These are phyloP conservation scores for Phoxinus phoxinus DNA, from an alignment of 2,113 vertebrate genomes.

Conservation along the genomic window DNA sequence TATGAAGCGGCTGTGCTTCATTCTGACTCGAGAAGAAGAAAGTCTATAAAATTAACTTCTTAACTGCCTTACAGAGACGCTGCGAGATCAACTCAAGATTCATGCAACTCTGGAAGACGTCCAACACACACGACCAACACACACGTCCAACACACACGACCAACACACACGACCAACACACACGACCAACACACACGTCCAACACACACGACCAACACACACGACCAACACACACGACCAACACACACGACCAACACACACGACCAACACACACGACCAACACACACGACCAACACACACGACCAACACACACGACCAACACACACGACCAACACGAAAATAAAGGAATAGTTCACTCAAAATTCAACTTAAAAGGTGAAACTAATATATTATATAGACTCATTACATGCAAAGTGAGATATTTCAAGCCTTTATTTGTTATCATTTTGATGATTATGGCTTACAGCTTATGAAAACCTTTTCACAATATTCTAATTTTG, in stretches of 20 bases:
- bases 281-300: neutral
- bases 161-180: too few species aligned
- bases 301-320: neutral
- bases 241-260: neutral
- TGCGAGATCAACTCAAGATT: neutral
- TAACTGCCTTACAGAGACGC: constrained; percentile 22
- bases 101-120: neutral
- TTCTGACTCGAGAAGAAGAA: constrained; percentile 12
- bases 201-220: too few species aligned
- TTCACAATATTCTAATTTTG: too few species aligned
- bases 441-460: too few species aligned
- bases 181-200: neutral
- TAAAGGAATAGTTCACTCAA: neutral
- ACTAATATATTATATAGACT: too few species aligned
- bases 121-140: neutral
- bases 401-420: too few species aligned
- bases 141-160: neutral
- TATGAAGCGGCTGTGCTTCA: constrained; percentile 31
- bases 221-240: too few species aligned
- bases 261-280: neutral
- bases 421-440: too few species aligned
- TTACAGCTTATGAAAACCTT: too few species aligned
- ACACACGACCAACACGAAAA: neutral
- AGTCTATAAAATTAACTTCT: constrained; percentile 12
- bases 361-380: too few species aligned